Conservation (phyloP, 1,140 invertebrate genomes). For the Atta colombica region DNA sequence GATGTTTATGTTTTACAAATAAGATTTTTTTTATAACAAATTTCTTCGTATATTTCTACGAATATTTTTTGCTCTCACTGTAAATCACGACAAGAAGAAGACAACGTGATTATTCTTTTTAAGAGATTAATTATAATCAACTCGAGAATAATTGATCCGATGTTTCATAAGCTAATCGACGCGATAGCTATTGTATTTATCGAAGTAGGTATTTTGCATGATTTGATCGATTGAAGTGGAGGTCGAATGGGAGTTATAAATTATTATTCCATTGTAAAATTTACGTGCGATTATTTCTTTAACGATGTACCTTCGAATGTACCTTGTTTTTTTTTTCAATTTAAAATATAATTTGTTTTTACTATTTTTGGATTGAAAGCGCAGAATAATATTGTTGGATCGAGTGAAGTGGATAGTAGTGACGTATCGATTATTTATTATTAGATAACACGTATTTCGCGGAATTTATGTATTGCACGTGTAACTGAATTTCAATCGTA, state of each 20-base stretch:
- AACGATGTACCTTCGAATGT: neutral
- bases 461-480: neutral
- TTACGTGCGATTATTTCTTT: constrained; percentile 4
- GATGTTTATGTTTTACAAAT: too few relatives aligned
- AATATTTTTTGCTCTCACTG: too few relatives aligned
- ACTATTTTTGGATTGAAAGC: constrained; percentile 12
- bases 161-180: neutral
- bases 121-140: neutral
- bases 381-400: neutral
- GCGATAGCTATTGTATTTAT: neutral
- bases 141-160: neutral
- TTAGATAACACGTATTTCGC: neutral
- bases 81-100: neutral
- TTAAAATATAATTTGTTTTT: neutral
- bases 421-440: constrained; percentile 21
- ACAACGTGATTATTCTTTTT: neutral
- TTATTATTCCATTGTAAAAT: neutral
- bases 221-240: neutral
- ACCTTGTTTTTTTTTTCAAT: neutral
- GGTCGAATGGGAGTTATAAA: neutral
- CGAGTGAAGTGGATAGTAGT: neutral
- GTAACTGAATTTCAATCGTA: neutral
- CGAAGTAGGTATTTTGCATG: neutral
- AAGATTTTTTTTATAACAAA: too few relatives aligned
- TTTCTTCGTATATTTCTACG: too few relatives aligned